Conservation (phyloP, 2,113 vertebrate genomes). For the Sinocyclocheilus rhinocerous region DNA sequence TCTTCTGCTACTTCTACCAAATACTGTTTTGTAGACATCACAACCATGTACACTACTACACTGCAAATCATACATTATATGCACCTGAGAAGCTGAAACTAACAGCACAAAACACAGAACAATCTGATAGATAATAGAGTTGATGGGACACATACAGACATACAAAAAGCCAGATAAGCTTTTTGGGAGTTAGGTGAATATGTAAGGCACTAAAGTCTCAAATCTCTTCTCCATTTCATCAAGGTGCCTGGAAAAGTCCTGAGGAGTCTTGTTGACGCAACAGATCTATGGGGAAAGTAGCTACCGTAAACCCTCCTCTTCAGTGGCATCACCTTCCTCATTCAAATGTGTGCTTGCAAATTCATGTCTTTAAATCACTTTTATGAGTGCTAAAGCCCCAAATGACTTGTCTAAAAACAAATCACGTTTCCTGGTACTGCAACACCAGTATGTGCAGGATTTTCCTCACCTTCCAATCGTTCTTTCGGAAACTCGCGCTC, state of each 20-base stretch:
- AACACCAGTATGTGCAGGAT: slow-evolving; percentile 4
- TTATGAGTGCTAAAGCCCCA: not conserved
- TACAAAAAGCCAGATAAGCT: not conserved
- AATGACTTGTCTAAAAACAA: not conserved
- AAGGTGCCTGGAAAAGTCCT: slow-evolving; percentile 40
- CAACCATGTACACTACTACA: slow-evolving; percentile 8
- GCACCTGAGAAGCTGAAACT: not conserved
- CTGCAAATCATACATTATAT: not conserved
- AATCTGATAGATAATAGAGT: not conserved
- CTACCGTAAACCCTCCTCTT: not conserved
- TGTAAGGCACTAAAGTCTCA: slow-evolving; percentile 58
- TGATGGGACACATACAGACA: not conserved
- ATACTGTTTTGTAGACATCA: not conserved
- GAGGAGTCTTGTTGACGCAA: slow-evolving; percentile 34
- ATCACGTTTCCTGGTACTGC: not conserved
- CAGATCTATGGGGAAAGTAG: not conserved
- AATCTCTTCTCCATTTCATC: not conserved
- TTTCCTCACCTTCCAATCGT: not conserved
- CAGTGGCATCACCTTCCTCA: not conserved
- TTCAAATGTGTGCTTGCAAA: slow-evolving; percentile 16
- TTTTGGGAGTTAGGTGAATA: slow-evolving; percentile 23
- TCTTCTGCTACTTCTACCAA: slow-evolving; percentile 14
- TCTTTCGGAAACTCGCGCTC: not conserved
- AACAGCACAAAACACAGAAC: slow-evolving; percentile 3
- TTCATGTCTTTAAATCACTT: not conserved